Evolutionary conservation across 2,797 vertebrate species (phyloP).

Genomic region (Scolopax rusticola): DNA sequence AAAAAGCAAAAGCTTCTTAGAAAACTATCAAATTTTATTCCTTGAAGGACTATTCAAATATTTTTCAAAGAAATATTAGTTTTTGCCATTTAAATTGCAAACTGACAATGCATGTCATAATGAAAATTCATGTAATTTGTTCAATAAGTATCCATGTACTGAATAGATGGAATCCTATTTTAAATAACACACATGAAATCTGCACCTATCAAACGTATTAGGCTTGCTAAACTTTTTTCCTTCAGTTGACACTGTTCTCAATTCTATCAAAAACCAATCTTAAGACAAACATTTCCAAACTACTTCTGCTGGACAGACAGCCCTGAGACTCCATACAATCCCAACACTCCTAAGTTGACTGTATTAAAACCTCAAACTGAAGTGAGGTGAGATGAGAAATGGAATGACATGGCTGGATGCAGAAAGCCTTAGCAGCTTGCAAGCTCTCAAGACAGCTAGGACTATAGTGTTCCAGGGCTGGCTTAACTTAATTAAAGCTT

Average conservation of each 20-base stretch:
- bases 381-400: neutral
- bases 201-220: neutral
- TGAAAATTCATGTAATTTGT: neutral
- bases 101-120: neutral
- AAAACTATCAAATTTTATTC: neutral
- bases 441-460: neutral
- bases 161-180: neutral
- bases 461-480: neutral
- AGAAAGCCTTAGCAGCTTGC: neutral
- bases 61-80: neutral
- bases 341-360: neutral
- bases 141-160: neutral
- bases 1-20: neutral
- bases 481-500: neutral
- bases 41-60: neutral
- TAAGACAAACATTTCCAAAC: neutral
- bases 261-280: neutral
- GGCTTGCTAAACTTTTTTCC: rapidly evolving
- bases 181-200: neutral
- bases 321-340: neutral
- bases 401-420: neutral
- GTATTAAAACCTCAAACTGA: neutral
- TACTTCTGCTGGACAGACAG: neutral
- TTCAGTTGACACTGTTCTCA: neutral
- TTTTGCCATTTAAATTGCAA: neutral